These are phyloP conservation scores for Drosophila athabasca DNA, from an alignment of 1,140 invertebrate genomes.

Conservation along the genomic window DNA sequence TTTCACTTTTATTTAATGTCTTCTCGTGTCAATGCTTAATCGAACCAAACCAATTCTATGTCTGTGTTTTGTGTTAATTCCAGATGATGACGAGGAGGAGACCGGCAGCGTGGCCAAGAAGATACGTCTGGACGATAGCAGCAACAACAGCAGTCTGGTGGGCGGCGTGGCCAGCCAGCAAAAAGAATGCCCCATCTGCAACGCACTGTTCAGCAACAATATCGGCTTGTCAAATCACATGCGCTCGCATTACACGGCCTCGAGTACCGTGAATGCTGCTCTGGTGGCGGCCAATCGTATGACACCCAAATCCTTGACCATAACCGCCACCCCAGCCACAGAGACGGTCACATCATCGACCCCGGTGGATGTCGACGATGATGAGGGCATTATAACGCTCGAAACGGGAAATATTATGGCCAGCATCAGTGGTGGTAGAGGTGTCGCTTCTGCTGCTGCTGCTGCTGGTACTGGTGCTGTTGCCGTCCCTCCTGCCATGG, in stretches of 20 bases:
- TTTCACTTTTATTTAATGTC: not conserved
- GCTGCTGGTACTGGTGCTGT: not conserved
- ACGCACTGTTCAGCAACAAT: conserved; percentile 79
- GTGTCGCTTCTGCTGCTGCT: not conserved
- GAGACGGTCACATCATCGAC: conserved; percentile 3
- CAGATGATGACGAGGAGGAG: conserved; percentile 76
- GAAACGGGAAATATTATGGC: no score
- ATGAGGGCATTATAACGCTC: no score
- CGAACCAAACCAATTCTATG: no score
- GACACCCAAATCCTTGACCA: conserved; percentile 74
- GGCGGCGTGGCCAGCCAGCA: conserved; percentile 56
- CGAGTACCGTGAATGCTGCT: conserved; percentile 60
- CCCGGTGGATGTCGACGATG: not conserved
- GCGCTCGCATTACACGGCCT: conserved; percentile 76
- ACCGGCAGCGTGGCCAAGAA: conserved; percentile 65
- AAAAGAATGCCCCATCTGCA: conserved; percentile 80
- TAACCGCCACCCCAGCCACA: conserved; percentile 61
- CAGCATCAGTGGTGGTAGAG: no score
- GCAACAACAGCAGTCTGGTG: conserved; percentile 63
- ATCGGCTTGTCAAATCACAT: conserved; percentile 83
- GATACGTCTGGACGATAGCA: conserved; percentile 72
- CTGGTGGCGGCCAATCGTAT: conserved; percentile 66
- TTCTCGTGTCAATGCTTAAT: not conserved
- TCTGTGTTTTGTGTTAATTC: conserved; percentile 2
- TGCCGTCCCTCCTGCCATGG: conserved; percentile 55